Percentiles rank a stretch among this genome's conserved stretches.
Evolutionary conservation across 1,140 invertebrate species (phyloP).

Genomic region (Nephila pilipes): DNA sequence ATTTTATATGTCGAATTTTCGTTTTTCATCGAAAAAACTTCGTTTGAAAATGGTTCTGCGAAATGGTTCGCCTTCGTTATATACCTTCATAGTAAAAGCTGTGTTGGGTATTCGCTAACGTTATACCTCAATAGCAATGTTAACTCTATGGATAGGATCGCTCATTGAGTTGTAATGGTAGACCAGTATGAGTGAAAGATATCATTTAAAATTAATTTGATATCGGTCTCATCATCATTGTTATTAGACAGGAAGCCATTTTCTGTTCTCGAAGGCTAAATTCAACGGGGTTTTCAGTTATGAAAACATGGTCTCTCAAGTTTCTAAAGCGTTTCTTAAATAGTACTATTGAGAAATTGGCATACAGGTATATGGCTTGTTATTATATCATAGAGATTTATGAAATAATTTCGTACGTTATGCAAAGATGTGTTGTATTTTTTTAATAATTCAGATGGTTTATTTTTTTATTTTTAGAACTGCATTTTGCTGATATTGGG

Average conservation of each 20-base stretch:
- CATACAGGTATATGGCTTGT: slow-evolving; percentile 11
- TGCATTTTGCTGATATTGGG: too few relatives aligned
- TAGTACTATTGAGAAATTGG: neutral
- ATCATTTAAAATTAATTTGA: slow-evolving; percentile 38
- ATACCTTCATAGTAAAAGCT: slow-evolving; percentile 72
- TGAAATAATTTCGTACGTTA: neutral
- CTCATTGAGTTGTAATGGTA: slow-evolving; percentile 60
- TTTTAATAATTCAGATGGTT: neutral
- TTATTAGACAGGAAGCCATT: slow-evolving; percentile 73
- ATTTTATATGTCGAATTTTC: neutral
- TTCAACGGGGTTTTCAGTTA: slow-evolving; percentile 77
- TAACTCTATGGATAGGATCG: slow-evolving; percentile 74
- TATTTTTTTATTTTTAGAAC: neutral
- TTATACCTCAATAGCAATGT: slow-evolving; percentile 76
- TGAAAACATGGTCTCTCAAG: slow-evolving; percentile 74
- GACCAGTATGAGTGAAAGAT: slow-evolving; percentile 9
- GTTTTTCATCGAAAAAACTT: neutral
- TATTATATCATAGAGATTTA: neutral
- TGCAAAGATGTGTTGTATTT: neutral
- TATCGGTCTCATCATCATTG: slow-evolving; percentile 57
- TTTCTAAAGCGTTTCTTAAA: slow-evolving; percentile 57
- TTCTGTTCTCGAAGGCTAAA: slow-evolving; percentile 71
- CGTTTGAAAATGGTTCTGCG: slow-evolving; percentile 52
- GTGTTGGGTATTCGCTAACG: slow-evolving; percentile 75
- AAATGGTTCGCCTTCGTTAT: slow-evolving; percentile 60